phyloP scores from a whole-genome alignment of 2,797 vertebrate genomes.

The Myotis myotis region DNA sequence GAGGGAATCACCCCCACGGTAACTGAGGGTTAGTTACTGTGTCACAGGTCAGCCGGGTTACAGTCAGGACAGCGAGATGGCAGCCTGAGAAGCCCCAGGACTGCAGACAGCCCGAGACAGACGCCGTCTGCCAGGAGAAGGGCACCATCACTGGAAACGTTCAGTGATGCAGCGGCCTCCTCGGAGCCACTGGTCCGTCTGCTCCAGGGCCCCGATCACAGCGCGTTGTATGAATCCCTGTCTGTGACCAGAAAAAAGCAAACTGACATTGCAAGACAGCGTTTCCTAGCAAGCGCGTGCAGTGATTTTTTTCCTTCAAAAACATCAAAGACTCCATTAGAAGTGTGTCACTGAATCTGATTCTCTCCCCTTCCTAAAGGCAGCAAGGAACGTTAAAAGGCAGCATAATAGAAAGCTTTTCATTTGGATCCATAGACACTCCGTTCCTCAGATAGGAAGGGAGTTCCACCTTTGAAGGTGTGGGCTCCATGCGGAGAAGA shows the following conservation, averaged over 20 bases:
- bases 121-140: not conserved
- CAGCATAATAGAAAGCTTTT: not conserved
- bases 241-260: not conserved
- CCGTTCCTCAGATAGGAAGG: not conserved
- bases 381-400: slow-evolving; percentile 31
- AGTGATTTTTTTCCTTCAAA: slow-evolving; percentile 31
- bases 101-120: not conserved
- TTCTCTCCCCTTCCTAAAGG: slow-evolving; percentile 56
- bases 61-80: not conserved
- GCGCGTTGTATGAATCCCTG: not conserved
- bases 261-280: not conserved
- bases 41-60: fast-evolving
- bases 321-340: slow-evolving; percentile 42
- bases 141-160: not conserved
- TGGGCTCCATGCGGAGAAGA: slow-evolving; percentile 2
- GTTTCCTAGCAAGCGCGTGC: not conserved
- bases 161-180: not conserved
- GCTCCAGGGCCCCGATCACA: not conserved
- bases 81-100: not conserved
- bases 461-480: slow-evolving; percentile 43
- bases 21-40: not conserved
- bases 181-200: not conserved
- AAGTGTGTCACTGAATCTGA: not conserved
- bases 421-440: not conserved
- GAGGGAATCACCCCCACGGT: not conserved